Conservation (phyloP, 2,797 vertebrate species). For the Acridotheres tristis region DNA sequence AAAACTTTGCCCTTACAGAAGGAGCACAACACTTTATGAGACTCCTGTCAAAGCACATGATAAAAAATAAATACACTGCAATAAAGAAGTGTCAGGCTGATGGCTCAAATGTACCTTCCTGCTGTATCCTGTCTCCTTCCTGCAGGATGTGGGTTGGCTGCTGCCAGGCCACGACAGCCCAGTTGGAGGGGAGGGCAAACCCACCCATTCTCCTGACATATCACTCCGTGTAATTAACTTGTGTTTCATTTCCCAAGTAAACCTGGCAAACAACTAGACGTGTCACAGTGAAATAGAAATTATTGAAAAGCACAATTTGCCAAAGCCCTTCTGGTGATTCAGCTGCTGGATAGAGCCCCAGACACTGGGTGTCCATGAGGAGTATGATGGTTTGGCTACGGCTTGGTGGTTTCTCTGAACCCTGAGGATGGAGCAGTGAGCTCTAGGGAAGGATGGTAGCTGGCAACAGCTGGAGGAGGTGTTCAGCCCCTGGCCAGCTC, state of each 20-base stretch:
- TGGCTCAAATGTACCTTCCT: slow-evolving; percentile 28
- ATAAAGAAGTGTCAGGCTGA: slow-evolving; percentile 55
- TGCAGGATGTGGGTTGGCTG: not conserved
- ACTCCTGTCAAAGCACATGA: slow-evolving; percentile 60
- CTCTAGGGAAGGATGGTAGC: not conserved
- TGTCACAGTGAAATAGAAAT: not conserved
- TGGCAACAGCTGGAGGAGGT: not conserved
- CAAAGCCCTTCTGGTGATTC: not conserved
- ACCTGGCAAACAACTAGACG: not conserved
- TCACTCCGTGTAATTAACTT: slow-evolving; percentile 22
- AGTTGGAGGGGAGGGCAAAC: not conserved
- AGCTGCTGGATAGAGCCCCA: slow-evolving; percentile 46
- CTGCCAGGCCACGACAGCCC: not conserved
- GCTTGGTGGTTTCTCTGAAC: not conserved
- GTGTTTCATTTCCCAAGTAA: slow-evolving; percentile 37
- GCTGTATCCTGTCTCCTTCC: not conserved
- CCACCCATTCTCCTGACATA: not conserved
- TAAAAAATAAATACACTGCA: slow-evolving; percentile 61
- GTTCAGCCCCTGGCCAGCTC: not conserved
- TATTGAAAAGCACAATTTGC: not conserved
- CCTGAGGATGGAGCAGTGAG: not conserved
- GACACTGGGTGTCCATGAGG: not conserved
- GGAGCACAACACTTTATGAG: slow-evolving; percentile 52
- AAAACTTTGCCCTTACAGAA: slow-evolving; percentile 52
- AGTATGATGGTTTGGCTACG: not conserved